Evolutionary conservation across 2,888 invertebrate genomes (phyloP).

Genomic region (Macrophya alboannulata): DNA sequence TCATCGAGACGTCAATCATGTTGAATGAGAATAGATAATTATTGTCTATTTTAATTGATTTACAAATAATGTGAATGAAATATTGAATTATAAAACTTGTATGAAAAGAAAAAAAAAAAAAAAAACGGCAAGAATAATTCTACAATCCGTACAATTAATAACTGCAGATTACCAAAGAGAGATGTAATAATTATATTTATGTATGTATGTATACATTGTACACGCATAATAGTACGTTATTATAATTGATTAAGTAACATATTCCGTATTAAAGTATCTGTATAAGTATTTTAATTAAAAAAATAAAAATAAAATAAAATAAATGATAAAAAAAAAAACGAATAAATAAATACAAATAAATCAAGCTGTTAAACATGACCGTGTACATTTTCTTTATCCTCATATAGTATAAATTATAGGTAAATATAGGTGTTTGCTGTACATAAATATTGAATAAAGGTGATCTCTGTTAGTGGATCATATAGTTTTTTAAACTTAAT

Average conservation of each 20-base stretch:
- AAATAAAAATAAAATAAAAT: neutral
- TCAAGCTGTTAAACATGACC: no score
- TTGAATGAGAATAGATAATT: no score
- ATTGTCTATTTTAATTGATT: neutral
- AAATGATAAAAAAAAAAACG: no score
- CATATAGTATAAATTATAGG: no score
- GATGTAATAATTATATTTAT: neutral
- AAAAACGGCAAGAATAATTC: neutral
- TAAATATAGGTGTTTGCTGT: no score
- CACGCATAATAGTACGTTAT: neutral
- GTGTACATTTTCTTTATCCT: no score
- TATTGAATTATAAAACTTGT: neutral
- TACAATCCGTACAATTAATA: neutral
- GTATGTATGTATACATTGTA: neutral
- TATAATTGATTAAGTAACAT: neutral
- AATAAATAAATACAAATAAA: no score
- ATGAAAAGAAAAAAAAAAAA: no score
- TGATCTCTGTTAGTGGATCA: no score
- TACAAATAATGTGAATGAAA: neutral
- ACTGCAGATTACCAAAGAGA: slow-evolving; percentile 9
- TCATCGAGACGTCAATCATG: no score
- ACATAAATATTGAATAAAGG: no score
- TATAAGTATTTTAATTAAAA: neutral
- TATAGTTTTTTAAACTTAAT: no score
- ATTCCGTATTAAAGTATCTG: neutral